phyloP scores from a whole-genome alignment of 2,888 invertebrate genomes.

The Lottia gigantea region DNA sequence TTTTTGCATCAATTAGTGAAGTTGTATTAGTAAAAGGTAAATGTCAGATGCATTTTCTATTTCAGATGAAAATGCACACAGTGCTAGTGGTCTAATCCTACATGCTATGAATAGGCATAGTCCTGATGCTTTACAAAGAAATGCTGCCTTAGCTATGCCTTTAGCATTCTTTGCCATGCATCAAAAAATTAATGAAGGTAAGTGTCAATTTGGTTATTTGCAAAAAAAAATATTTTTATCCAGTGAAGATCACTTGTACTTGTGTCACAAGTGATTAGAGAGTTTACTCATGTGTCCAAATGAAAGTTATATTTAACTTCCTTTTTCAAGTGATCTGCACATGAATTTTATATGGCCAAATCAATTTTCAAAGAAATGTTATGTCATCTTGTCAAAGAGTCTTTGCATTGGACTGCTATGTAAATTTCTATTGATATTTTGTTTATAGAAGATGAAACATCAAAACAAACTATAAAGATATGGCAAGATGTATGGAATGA shows the following conservation, averaged over 20 bases:
- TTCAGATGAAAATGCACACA: constrained; percentile 79
- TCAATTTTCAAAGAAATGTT: too few relatives aligned
- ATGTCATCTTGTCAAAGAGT: too few relatives aligned
- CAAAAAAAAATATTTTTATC: too few relatives aligned
- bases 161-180: constrained; percentile 92
- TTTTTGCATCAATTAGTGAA: not conserved
- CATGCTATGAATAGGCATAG: constrained; percentile 86
- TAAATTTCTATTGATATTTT: not conserved
- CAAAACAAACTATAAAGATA: constrained; percentile 60
- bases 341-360: too few relatives aligned
- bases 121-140: constrained; percentile 81
- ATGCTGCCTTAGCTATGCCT: constrained; percentile 81
- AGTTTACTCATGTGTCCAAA: too few relatives aligned
- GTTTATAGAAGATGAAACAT: constrained; percentile 29
- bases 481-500: constrained; percentile 93
- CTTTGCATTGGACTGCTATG: too few relatives aligned
- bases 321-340: too few relatives aligned
- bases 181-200: constrained; percentile 72
- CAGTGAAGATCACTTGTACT: too few relatives aligned
- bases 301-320: too few relatives aligned
- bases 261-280: too few relatives aligned
- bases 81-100: constrained; percentile 72
- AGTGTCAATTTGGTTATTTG: constrained; percentile 64
- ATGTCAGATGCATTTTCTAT: constrained; percentile 26
- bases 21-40: not conserved